These are phyloP conservation scores for Gallinago solitaria DNA, from an alignment of 2,797 vertebrate species.

Conservation along the genomic window DNA sequence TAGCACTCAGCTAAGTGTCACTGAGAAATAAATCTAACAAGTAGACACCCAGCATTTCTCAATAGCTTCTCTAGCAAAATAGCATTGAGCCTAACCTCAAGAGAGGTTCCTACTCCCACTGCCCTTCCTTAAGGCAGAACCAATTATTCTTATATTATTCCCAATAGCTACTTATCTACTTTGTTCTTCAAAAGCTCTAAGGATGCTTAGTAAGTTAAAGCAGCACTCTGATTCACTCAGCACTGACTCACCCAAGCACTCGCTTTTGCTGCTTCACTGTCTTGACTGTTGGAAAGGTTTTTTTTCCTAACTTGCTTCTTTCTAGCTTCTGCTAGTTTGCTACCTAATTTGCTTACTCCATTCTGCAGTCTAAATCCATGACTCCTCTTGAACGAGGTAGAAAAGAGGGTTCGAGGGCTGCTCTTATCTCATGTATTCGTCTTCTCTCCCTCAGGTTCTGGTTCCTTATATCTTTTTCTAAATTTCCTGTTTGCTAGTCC, in stretches of 20 bases:
- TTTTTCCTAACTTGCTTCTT: not conserved
- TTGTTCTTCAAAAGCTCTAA: conserved; percentile 9
- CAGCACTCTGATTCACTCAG: not conserved
- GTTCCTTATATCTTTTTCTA: not conserved
- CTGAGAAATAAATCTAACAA: conserved; percentile 22
- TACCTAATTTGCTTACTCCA: not conserved
- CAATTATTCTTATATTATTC: not conserved
- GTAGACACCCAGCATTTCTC: conserved; percentile 14
- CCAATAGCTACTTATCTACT: not conserved
- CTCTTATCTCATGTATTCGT: not conserved
- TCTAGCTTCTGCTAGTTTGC: not conserved
- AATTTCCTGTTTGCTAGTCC: not conserved
- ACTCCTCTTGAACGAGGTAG: not conserved
- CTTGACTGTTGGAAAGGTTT: not conserved
- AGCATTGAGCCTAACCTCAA: not conserved
- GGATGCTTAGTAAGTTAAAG: not conserved
- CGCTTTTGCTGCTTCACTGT: not conserved
- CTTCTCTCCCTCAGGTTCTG: not conserved
- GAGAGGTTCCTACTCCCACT: conserved; percentile 7
- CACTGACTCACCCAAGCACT: not conserved
- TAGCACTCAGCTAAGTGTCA: not conserved
- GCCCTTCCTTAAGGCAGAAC: not conserved
- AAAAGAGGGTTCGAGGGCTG: not conserved
- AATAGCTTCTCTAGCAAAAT: not conserved
- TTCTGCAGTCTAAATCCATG: not conserved